Conservation (phyloP, 2,113 vertebrate species). For the Tupaia tana region DNA sequence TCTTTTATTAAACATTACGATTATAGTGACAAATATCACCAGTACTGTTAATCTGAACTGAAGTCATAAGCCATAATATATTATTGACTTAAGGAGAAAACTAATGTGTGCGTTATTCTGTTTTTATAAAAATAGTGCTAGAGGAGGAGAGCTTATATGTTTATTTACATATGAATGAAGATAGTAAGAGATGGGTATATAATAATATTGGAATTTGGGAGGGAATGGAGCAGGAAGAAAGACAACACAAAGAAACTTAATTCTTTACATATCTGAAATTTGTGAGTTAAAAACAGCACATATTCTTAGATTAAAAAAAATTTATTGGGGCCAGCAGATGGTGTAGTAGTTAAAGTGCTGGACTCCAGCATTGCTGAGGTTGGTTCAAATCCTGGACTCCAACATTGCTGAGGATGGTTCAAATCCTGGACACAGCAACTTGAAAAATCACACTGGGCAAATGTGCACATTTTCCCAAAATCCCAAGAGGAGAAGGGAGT, state of each 20-base stretch:
- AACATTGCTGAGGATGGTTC: too few species aligned
- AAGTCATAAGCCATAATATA: background rate
- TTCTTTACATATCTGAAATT: background rate
- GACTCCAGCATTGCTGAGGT: too few species aligned
- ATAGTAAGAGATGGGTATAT: background rate
- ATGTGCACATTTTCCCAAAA: too few species aligned
- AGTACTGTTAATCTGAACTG: background rate
- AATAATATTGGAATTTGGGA: background rate
- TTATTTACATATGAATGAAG: background rate
- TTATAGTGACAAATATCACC: background rate
- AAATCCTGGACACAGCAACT: too few species aligned
- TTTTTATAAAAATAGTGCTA: conserved; percentile 27
- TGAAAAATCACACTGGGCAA: too few species aligned
- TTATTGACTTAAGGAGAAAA: background rate
- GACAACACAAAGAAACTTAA: conserved; percentile 25
- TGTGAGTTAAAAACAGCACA: background rate
- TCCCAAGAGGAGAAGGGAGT: too few species aligned
- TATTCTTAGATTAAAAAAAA: background rate
- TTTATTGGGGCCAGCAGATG: too few species aligned
- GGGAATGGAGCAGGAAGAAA: background rate
- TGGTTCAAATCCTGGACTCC: too few species aligned
- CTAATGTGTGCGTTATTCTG: background rate
- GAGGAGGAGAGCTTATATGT: background rate
- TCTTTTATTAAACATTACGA: background rate
- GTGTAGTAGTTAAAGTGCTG: too few species aligned